phyloP scores from a whole-genome alignment of 2,888 invertebrate species.

The Cacoxenus indagator region DNA sequence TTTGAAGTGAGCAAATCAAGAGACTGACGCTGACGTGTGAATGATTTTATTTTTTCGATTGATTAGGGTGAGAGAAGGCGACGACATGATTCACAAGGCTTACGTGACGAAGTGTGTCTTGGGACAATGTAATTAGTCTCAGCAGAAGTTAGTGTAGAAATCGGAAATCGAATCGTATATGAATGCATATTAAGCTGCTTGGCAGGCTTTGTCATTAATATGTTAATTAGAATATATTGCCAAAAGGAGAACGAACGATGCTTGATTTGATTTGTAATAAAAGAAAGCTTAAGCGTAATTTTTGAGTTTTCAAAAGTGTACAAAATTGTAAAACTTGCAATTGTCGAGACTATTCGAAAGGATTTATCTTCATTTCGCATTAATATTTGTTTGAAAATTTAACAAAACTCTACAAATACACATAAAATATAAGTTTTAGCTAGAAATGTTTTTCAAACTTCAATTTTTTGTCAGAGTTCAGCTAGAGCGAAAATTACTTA shows the following conservation, averaged over 20 bases:
- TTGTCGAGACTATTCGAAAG: background rate
- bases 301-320: background rate
- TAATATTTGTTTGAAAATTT: background rate
- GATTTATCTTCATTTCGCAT: background rate
- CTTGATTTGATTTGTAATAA: conserved; percentile 1
- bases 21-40: no score
- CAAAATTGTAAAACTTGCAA: background rate
- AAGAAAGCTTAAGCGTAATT: conserved; percentile 16
- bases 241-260: background rate
- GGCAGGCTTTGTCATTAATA: conserved; percentile 1
- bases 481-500: no score
- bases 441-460: no score
- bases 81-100: no score
- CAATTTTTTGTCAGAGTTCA: no score
- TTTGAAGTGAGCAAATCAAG: no score
- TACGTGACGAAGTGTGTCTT: background rate
- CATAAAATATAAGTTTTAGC: no score
- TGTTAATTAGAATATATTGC: background rate
- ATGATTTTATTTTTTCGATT: no score
- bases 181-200: conserved; percentile 3
- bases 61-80: no score
- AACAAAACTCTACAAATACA: no score
- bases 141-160: background rate
- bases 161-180: background rate
- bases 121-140: background rate